Conservation (phyloP, 2,888 invertebrate genomes). For the Melolontha melolontha region DNA sequence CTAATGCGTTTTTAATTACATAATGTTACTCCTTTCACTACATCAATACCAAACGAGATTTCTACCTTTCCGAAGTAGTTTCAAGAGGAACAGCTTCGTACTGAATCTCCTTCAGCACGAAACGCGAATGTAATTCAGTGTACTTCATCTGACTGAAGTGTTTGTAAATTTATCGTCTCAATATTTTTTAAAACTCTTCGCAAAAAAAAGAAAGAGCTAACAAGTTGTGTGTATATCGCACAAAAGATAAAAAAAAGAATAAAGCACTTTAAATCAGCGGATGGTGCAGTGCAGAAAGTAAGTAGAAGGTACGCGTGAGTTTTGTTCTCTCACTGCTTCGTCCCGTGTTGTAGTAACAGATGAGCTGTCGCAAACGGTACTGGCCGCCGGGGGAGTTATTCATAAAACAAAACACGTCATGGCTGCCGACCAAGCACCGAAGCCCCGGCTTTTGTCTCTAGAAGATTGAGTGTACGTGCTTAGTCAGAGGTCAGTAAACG, state of each 20-base stretch:
- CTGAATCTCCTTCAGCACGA: background rate
- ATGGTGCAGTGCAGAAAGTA: slow-evolving; percentile 49
- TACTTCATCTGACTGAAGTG: slow-evolving; percentile 22
- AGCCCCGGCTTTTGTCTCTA: slow-evolving; percentile 48
- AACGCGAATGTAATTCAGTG: slow-evolving; percentile 11
- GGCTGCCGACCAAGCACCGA: slow-evolving; percentile 49
- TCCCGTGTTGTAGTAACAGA: slow-evolving; percentile 50
- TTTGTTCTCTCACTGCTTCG: slow-evolving; percentile 31
- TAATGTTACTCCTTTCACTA: too few relatives aligned
- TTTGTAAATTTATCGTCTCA: slow-evolving; percentile 33
- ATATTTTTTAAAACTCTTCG: slow-evolving; percentile 31
- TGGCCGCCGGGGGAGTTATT: slow-evolving; percentile 55
- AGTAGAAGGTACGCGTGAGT: slow-evolving; percentile 41
- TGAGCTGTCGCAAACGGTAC: slow-evolving; percentile 54
- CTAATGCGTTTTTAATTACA: too few relatives aligned
- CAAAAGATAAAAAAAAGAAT: slow-evolving; percentile 26
- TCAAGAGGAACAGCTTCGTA: slow-evolving; percentile 10
- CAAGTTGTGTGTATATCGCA: slow-evolving; percentile 26
- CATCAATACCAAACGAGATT: too few relatives aligned
- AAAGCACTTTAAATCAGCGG: slow-evolving; percentile 39
- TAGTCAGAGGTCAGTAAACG: slow-evolving; percentile 50
- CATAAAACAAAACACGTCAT: slow-evolving; percentile 56
- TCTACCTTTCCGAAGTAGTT: slow-evolving; percentile 1
- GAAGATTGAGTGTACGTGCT: slow-evolving; percentile 54
- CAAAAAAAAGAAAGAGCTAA: slow-evolving; percentile 2